phyloP scores from a whole-genome alignment of 2,888 invertebrate species.

The Rhagophthalmus giganteus region DNA sequence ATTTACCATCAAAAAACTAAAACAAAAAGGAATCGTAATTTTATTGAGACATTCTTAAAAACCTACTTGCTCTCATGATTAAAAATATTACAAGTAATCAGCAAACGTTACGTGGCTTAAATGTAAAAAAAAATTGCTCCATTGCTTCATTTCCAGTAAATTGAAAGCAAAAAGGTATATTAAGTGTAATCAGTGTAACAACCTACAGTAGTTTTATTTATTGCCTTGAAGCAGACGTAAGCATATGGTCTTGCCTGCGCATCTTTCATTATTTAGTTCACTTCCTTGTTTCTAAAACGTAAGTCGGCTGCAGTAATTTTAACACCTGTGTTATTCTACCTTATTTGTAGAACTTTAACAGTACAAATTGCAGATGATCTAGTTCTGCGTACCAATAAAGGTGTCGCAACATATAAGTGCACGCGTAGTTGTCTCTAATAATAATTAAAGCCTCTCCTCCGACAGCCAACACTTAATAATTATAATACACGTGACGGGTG shows the following conservation, averaged over 20 bases:
- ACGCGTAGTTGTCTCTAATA: slow-evolving; percentile 15
- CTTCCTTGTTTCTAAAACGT: slow-evolving; percentile 26
- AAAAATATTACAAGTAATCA: background rate
- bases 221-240: slow-evolving; percentile 8
- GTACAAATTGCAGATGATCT: slow-evolving; percentile 30
- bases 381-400: slow-evolving; percentile 28
- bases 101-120: slow-evolving; percentile 10
- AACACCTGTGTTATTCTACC: slow-evolving; percentile 23
- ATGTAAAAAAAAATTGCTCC: slow-evolving; percentile 13
- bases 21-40: too few relatives aligned
- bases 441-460: slow-evolving; percentile 23
- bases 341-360: slow-evolving; percentile 21
- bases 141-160: slow-evolving; percentile 22
- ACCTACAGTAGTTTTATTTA: slow-evolving; percentile 22
- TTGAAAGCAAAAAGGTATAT: slow-evolving; percentile 22
- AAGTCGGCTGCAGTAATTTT: slow-evolving; percentile 16
- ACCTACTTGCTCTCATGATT: too few relatives aligned
- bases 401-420: slow-evolving; percentile 21
- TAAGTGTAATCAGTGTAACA: slow-evolving; percentile 25
- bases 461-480: slow-evolving; percentile 9
- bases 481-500: slow-evolving; percentile 9
- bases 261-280: slow-evolving; percentile 23
- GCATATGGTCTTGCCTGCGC: slow-evolving; percentile 19
- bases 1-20: too few relatives aligned
- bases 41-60: too few relatives aligned